Percentiles rank a stretch among this genome's conserved stretches.
These are phyloP conservation scores for Carapus acus DNA, from an alignment of 2,797 vertebrate genomes.

Conservation along the genomic window DNA sequence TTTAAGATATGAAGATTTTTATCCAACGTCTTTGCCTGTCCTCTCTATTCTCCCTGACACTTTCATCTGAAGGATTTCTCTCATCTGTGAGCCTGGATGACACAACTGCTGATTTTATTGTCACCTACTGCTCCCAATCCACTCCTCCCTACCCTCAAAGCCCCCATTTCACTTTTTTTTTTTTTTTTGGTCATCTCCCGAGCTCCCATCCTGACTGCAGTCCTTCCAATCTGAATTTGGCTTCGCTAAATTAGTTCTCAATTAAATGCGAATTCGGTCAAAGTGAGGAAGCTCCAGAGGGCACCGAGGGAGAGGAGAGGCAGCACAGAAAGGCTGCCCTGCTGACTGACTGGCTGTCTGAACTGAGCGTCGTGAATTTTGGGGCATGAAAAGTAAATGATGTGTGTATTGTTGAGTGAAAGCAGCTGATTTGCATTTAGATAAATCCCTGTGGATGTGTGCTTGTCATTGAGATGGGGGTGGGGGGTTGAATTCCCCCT, in stretches of 20 bases:
- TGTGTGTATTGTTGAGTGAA: conserved; percentile 56
- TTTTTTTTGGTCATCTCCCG: not conserved
- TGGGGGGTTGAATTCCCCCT: conserved; percentile 47
- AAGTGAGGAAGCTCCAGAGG: conserved; percentile 51
- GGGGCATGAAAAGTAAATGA: conserved; percentile 52
- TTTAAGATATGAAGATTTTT: not conserved
- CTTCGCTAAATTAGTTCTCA: conserved; percentile 58
- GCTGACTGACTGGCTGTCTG: conserved; percentile 16
- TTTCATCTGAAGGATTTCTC: conserved; percentile 16
- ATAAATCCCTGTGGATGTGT: conserved; percentile 65
- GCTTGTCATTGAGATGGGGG: conserved; percentile 66
- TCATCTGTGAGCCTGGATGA: conserved; percentile 27
- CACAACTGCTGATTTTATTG: conserved; percentile 37
- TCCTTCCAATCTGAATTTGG: conserved; percentile 41
- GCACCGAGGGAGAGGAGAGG: conserved; percentile 49
- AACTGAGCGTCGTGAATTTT: conserved; percentile 39
- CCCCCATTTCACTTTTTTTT: conserved; percentile 2
- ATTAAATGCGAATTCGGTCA: conserved; percentile 64
- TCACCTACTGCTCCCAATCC: conserved; percentile 37
- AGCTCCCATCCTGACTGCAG: conserved; percentile 9
- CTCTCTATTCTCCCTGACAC: not conserved
- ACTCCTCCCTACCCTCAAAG: not conserved
- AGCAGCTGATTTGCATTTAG: conserved; percentile 70
- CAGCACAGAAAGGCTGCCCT: conserved; percentile 31
- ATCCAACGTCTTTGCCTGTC: conserved; percentile 9